Base-by-base conservation (phyloP, 2,113 vertebrate species). In the Pyrgilauda ruficollis region DNA sequence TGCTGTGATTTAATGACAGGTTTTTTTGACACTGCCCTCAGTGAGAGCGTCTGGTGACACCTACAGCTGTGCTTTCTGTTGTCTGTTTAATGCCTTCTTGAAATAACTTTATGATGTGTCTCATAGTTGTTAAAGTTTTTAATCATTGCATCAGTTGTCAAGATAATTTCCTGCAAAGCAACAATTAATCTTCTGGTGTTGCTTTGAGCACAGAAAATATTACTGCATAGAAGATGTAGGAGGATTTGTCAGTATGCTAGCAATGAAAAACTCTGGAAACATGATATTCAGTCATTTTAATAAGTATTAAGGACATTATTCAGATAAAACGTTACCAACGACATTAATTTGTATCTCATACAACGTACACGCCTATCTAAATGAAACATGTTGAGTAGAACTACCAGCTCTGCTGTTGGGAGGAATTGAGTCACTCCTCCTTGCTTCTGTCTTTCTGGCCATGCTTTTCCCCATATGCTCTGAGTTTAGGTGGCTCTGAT, bases 331-430 rank as follows among this genome's bases (percentile, higher is more conserved):
- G 0, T 39, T 46, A 37, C 1, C 12, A 46, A 23, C 8, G 5
- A 11, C 22, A 10, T 37, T 52, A 5, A n/a, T 84, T 81, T 87
- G 21, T 67, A 8, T 17, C 4, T 81, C 35, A 7, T 22, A 46
- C 23, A 33, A 44, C 2, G 15, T 27, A 31, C 10, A 3, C 20
- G 6, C 8, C 23, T 31, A 33, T 31, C 20, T 63, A 58, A 81
- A 52, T 0, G 2, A 50, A n/a, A 12, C 5, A 7, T 6, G 3
- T 24, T 13, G 24, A 44, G 19, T 15, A 64, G 27, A 12, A 21
- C 23, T 47, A 21, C 15, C 6, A 68, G 24, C 10, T 50, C 20
- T 56, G 69, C 30, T 61, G 19, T n/a, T 47, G 43, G 37, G 64
- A 22, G 41, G 56, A 41, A n/a, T 27, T 41, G 4, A 35, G 59